phyloP scores from a whole-genome alignment of 2,888 invertebrate genomes.

The Herminia tarsipennalis region DNA sequence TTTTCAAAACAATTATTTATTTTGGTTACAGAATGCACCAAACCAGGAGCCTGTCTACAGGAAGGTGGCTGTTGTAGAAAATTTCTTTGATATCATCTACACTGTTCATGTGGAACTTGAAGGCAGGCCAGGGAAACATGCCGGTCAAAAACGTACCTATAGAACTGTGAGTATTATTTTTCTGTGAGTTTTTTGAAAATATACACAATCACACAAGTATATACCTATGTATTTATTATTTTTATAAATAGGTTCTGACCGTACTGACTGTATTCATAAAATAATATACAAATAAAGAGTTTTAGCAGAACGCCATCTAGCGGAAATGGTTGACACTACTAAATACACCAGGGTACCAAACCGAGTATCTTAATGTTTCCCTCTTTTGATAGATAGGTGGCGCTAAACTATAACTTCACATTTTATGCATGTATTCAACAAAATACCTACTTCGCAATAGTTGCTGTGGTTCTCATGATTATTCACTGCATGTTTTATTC shows the following conservation, averaged over 20 bases:
- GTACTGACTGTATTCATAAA: too few species aligned
- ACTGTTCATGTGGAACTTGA: constrained; percentile 97
- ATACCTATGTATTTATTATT: too few species aligned
- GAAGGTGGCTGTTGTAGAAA: constrained; percentile 98
- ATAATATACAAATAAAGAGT: too few species aligned
- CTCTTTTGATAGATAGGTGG: constrained; percentile 8
- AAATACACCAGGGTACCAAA: background rate
- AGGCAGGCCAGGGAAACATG: constrained; percentile 96
- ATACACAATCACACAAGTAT: too few species aligned
- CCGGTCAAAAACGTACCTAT: constrained; percentile 98
- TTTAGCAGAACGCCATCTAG: constrained; percentile 41
- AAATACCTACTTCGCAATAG: background rate
- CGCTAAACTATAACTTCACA: constrained; percentile 2
- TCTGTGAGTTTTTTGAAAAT: too few species aligned
- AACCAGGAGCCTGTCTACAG: constrained; percentile 92
- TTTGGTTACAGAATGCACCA: constrained; percentile 88
- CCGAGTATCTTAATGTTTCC: background rate
- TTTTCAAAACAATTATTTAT: constrained; percentile 7
- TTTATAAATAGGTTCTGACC: too few species aligned
- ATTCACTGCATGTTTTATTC: constrained; percentile 11
- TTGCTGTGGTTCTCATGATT: constrained; percentile 6
- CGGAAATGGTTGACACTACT: background rate
- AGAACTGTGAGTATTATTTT: constrained; percentile 90
- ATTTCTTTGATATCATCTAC: constrained; percentile 98
- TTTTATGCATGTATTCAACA: background rate